These are phyloP conservation scores for Achlya flavicornis DNA, from an alignment of 2,888 invertebrate genomes.

Conservation along the genomic window DNA sequence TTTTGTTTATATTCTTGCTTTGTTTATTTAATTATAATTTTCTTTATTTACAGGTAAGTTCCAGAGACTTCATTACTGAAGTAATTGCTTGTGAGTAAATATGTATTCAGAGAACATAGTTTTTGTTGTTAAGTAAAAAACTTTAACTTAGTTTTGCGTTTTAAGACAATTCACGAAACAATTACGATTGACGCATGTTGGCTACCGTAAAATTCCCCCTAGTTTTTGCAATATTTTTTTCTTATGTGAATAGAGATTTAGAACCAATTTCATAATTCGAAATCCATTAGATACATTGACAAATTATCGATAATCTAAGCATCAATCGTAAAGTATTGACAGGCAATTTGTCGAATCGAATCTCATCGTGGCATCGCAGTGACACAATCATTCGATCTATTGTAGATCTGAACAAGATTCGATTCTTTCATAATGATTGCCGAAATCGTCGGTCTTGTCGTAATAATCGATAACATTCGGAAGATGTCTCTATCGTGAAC, in stretches of 20 bases:
- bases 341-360: slow-evolving; percentile 38
- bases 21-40: not conserved
- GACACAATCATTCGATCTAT: slow-evolving; percentile 50
- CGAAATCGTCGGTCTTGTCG: slow-evolving; percentile 40
- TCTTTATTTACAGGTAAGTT: not conserved
- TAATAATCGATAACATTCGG: slow-evolving; percentile 27
- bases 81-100: slow-evolving; percentile 1
- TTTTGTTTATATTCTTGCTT: not conserved
- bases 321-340: slow-evolving; percentile 20
- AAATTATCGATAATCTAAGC: slow-evolving; percentile 14
- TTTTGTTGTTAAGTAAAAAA: not conserved
- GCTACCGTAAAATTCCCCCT: slow-evolving; percentile 10
- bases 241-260: slow-evolving; percentile 9
- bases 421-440: slow-evolving; percentile 51
- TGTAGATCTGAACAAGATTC: slow-evolving; percentile 40
- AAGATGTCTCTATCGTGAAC: slow-evolving; percentile 32
- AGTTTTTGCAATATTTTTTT: slow-evolving; percentile 10
- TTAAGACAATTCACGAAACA: slow-evolving; percentile 26
- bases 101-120: not conserved
- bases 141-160: slow-evolving; percentile 23
- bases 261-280: slow-evolving; percentile 12
- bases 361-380: slow-evolving; percentile 45
- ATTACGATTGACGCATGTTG: slow-evolving; percentile 22
- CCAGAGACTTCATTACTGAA: not conserved
- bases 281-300: not conserved